Evolutionary conservation across 1,140 invertebrate genomes (phyloP), one percentile per base, ranked within the genome.

Genomic region (Aphelinus certus): DNA sequence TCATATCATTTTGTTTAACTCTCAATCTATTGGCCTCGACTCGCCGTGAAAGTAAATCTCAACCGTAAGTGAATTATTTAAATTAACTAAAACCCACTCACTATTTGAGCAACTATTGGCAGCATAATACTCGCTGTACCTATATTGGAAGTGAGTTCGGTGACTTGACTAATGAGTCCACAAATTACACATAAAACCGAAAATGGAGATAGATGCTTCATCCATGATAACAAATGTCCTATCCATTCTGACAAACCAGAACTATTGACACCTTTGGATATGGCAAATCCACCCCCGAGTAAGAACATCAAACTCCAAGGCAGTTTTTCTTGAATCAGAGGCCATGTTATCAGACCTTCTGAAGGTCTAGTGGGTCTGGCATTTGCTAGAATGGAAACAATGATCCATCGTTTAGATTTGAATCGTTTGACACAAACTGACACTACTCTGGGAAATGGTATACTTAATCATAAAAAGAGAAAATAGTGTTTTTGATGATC

Each of bases 41-140:
- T 26, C 26, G 26, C 26, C 26, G 26, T 26, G 26, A 26, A 26
- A 26, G 26, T 26, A 26, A 26, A 26, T 26, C 26, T 26, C 26
- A 26, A 26, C 26, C 26, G 26, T 26, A 26, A 26, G 26, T 26
- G 26, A 26, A 26, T 26, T 26, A 26, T 26, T 26, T 26, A 66
- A 56, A 49, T 1, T 47, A 6, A 4, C 43, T 45, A 7, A 71
- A 51, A 51, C 3, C 10, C 45, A 5, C 84, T 83, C 85, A 94
- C 93, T 91, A 96, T 92, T 83, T 95, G 92, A 49, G 92, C 92
- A 48, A 95, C 83, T 2, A 96, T 93, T 2, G 95, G 95, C 64
- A 96, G 83, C 57, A 96, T 90, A 7, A 95, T 92, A 80, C 95
- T 95, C n/a, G 94, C 94, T 43, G 95, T 93, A 43, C 95, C 95